Percentiles rank a stretch among this genome's conserved stretches.
phyloP scores from a whole-genome alignment of 2,797 vertebrate species.

The Parambassis ranga region DNA sequence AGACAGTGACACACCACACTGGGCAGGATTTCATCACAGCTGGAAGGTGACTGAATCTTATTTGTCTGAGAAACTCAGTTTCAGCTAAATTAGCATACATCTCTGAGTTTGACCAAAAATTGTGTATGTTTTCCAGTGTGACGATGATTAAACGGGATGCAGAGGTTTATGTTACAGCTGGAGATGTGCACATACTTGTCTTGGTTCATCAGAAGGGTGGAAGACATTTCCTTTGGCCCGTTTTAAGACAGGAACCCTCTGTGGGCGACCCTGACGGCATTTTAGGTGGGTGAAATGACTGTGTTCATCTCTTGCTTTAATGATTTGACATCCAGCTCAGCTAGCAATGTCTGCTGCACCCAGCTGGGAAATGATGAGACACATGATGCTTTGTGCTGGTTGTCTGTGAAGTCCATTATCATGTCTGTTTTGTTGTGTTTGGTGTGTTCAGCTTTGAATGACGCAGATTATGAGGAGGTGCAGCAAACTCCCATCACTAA shows the following conservation, averaged over 20 bases:
- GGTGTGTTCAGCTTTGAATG: conserved; percentile 55
- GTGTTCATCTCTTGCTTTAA: too few species aligned
- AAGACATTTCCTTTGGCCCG: conserved; percentile 69
- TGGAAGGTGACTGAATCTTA: conserved; percentile 51
- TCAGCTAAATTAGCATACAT: accelerated
- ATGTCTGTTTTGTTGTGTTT: too few species aligned
- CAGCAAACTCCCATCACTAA: conserved; percentile 13
- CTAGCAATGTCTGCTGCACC: background rate
- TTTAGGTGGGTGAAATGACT: conserved; percentile 60
- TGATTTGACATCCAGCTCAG: too few species aligned
- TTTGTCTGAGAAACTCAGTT: background rate
- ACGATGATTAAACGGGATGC: conserved; percentile 33
- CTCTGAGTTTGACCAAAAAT: background rate
- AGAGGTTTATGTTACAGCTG: conserved; percentile 46
- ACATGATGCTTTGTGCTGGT: background rate
- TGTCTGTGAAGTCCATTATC: too few species aligned
- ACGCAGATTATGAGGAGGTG: conserved; percentile 49
- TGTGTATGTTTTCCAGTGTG: conserved; percentile 48
- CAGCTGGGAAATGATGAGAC: background rate
- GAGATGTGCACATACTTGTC: conserved; percentile 49
- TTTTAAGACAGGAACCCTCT: conserved; percentile 44
- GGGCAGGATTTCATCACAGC: background rate
- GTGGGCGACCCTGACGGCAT: conserved; percentile 47
- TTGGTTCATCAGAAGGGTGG: conserved; percentile 43
- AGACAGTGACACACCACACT: background rate